Conservation (phyloP, 2,113 vertebrate genomes). For the Strix uralensis region DNA sequence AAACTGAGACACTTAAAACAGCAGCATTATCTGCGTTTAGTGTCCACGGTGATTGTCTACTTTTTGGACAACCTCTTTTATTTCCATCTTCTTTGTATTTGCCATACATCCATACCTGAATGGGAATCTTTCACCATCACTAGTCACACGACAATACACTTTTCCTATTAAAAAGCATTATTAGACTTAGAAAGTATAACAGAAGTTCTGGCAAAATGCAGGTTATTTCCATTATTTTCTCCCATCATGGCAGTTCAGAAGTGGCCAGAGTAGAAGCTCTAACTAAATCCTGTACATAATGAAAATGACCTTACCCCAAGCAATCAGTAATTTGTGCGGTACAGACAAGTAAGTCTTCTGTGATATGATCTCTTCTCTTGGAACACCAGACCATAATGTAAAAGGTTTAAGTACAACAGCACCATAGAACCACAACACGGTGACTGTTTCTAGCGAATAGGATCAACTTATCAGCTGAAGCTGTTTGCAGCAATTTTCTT, state of each 20-base stretch:
- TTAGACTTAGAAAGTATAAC: neutral
- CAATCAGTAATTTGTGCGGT: neutral
- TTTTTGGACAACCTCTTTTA: neutral
- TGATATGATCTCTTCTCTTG: neutral
- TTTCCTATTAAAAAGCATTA: neutral
- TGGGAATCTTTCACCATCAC: neutral
- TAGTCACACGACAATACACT: neutral
- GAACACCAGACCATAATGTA: neutral
- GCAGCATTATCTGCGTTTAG: neutral
- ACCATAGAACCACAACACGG: neutral
- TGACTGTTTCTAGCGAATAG: neutral
- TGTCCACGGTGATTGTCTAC: neutral
- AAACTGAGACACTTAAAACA: neutral
- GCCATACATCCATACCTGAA: neutral
- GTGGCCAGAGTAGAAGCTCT: neutral
- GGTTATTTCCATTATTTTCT: neutral
- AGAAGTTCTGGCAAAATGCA: neutral
- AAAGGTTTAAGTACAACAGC: neutral
- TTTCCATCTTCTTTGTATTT: neutral
- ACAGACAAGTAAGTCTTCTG: neutral
- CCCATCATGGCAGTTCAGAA: neutral
- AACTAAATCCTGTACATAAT: neutral
- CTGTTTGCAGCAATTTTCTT: neutral
- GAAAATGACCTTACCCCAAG: neutral
- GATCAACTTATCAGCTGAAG: neutral